A percentile compares a stretch with the other conserved stretches of the same genome.
phyloP scores from a whole-genome alignment of 2,888 invertebrate genomes.

The Venustoraphidia nigricollis region DNA sequence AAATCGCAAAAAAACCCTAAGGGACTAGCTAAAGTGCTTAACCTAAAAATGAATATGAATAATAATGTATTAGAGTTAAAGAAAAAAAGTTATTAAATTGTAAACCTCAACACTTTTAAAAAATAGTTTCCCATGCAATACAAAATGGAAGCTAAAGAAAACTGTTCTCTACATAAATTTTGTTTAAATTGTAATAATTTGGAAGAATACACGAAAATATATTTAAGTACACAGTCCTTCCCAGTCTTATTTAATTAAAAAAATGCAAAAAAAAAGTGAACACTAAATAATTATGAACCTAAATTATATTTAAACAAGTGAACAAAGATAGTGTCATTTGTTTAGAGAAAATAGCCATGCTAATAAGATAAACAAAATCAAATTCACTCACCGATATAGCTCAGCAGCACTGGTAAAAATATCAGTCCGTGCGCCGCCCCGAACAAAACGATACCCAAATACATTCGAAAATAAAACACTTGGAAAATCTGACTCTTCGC shows the following conservation, averaged over 20 bases:
- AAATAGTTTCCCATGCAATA: too few species aligned
- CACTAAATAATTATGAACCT: not conserved
- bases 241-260: too few species aligned
- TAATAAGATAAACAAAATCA: constrained; percentile 2
- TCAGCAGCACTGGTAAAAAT: constrained; percentile 92
- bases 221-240: too few species aligned
- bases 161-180: too few species aligned
- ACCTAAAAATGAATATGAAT: too few species aligned
- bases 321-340: not conserved
- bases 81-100: too few species aligned
- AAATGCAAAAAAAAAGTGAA: too few species aligned
- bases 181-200: too few species aligned
- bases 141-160: too few species aligned
- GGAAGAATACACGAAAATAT: too few species aligned
- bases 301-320: constrained; percentile 1
- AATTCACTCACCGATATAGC: constrained; percentile 74
- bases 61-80: too few species aligned
- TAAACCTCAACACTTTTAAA: too few species aligned
- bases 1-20: not conserved
- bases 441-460: constrained; percentile 90
- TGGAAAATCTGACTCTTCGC: constrained; percentile 96
- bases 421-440: constrained; percentile 96
- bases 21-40: constrained; percentile 2
- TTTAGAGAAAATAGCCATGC: not conserved
- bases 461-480: constrained; percentile 94